Evolutionary conservation across 1,140 invertebrate genomes (phyloP), one percentile per base, ranked within the genome.

Genomic region (Drosophila pseudoananassae): DNA sequence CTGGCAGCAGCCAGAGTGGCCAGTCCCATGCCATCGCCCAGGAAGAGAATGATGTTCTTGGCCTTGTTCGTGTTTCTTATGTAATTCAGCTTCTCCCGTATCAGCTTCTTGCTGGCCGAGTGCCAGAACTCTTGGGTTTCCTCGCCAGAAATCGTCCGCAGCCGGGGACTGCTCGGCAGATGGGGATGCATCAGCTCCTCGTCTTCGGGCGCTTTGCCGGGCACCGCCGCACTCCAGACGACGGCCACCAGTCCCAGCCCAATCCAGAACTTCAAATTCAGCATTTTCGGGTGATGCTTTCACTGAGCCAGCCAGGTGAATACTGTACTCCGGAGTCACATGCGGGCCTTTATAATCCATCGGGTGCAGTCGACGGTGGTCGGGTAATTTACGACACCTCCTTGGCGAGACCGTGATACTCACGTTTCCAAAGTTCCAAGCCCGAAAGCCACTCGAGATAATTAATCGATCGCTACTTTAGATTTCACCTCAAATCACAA

Each of bases 1-100:
- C 96, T 92, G 0, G 95, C 93, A 0, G 96, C 96, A 31, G 95
- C 94, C 25, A 97, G 78, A 0, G 96, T 96, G 0, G 95, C 92
- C 36, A 97, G 92, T 1, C 95, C 95, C 95, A 97, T 97, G 2
- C 96, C 96, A 90, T 97, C 96, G 1, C 96, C 96, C 15, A 97
- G 90, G 78, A 97, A 97, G 12, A 97, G 83, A 50, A 97, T 96
- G 0, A 96, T 94, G 90, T 97, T 97, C 83, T 95, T 95, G 0
- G 95, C 94, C 27, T 88, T 79, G 43, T 93, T 90, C 59, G 92
- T 92, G 12, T 93, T 93, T 12, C 92, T 91, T 57, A 90, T 81
- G 45, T 59, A 59, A 27, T 60, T 61, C 8, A 81, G 12, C 65
- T 91, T 91, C 15, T 89, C 59, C 27, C 69, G 50, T 9, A 92